Percentiles rank a stretch among this genome's conserved stretches.
Conservation (phyloP, 2,888 invertebrate species). For the Biston betularia region DNA sequence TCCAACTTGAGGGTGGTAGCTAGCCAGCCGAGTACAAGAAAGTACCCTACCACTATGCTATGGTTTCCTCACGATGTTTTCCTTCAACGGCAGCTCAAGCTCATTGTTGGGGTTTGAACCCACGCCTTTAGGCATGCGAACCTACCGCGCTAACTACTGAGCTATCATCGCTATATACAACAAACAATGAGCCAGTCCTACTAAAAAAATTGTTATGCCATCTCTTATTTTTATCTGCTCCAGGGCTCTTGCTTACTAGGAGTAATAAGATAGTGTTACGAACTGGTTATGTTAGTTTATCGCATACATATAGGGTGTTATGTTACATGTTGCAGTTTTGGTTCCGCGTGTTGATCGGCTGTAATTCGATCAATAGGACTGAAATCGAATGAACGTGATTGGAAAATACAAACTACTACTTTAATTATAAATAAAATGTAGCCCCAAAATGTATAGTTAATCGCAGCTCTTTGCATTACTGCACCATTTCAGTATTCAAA, state of each 20-base stretch:
- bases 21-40: too few species aligned
- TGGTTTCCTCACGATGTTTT: too few species aligned
- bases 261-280: background rate
- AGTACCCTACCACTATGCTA: too few species aligned
- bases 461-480: too few species aligned
- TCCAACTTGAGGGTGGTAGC: too few species aligned
- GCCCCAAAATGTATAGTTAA: too few species aligned
- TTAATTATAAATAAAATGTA: background rate
- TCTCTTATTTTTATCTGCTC: background rate
- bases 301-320: conserved; percentile 34
- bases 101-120: too few species aligned
- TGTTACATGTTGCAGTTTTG: conserved; percentile 35
- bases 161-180: too few species aligned
- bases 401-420: background rate
- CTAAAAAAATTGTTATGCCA: background rate
- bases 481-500: too few species aligned
- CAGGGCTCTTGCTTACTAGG: background rate
- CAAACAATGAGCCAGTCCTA: background rate
- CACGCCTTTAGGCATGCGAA: too few species aligned
- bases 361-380: conserved; percentile 7
- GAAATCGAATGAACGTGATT: conserved; percentile 6
- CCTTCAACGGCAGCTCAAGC: too few species aligned
- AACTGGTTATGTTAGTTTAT: conserved; percentile 32
- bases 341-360: conserved; percentile 25
- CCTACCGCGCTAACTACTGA: too few species aligned